Evolutionary conservation across 2,888 invertebrate genomes (phyloP).

Genomic region (Dynastes tityus): DNA sequence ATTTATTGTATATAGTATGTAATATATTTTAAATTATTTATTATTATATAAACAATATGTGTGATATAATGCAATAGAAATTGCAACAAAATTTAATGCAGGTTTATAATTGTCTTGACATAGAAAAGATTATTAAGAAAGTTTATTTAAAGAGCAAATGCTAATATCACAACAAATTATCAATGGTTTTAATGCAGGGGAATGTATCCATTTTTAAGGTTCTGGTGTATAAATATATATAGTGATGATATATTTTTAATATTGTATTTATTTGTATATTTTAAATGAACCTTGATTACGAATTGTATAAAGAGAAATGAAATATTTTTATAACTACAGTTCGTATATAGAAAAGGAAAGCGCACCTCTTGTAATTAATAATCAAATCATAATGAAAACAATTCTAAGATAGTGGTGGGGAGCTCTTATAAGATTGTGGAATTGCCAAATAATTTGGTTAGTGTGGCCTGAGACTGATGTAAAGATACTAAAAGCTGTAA

Average conservation of each 20-base stretch:
- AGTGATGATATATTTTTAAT: constrained; percentile 49
- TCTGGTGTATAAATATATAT: constrained; percentile 52
- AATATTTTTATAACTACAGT: constrained; percentile 50
- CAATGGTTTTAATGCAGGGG: too few species aligned
- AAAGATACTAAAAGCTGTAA: constrained; percentile 71
- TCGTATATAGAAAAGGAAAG: constrained; percentile 35
- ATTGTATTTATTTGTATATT: constrained; percentile 54
- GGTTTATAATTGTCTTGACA: neutral
- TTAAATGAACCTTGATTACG: constrained; percentile 49
- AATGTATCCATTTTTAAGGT: constrained; percentile 42
- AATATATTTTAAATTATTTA: constrained; percentile 48
- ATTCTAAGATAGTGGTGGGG: constrained; percentile 50
- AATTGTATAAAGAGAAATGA: constrained; percentile 50
- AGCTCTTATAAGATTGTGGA: constrained; percentile 61
- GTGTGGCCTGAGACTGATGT: constrained; percentile 71
- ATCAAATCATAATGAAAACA: constrained; percentile 14
- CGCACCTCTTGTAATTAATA: constrained; percentile 18
- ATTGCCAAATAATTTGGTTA: constrained; percentile 64
- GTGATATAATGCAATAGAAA: constrained; percentile 37
- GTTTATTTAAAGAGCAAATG: neutral
- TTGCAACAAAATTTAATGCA: constrained; percentile 13
- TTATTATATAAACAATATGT: constrained; percentile 33
- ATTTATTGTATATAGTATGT: constrained; percentile 45
- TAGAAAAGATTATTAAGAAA: neutral
- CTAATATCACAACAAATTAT: too few species aligned